These are phyloP conservation scores for Brachycybe producta DNA, from an alignment of 2,888 invertebrate genomes.

Conservation along the genomic window DNA sequence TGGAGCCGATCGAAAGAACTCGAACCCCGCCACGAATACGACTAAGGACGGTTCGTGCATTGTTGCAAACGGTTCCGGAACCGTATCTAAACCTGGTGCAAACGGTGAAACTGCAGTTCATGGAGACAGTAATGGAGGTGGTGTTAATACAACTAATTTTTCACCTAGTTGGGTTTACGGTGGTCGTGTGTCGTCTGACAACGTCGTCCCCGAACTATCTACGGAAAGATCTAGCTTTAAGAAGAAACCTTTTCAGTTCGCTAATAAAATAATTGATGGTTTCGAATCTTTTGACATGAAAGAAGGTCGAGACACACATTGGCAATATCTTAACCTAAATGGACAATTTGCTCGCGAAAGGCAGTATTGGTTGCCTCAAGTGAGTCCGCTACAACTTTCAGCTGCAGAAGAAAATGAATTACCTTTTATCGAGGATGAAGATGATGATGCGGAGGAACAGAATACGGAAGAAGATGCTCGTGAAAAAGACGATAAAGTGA, in stretches of 20 bases:
- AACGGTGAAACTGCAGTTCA: neutral
- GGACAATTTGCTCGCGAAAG: neutral
- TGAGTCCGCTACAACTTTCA: neutral
- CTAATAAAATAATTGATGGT: too few relatives aligned
- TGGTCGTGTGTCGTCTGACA: too few relatives aligned
- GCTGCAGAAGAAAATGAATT: neutral
- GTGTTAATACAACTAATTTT: neutral
- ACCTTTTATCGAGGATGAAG: constrained; percentile 9
- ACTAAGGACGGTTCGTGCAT: neutral
- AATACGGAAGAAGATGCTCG: neutral
- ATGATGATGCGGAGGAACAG: neutral
- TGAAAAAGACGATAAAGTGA: neutral
- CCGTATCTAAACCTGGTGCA: neutral
- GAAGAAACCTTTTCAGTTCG: too few relatives aligned
- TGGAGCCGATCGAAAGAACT: too few relatives aligned
- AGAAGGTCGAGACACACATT: constrained; percentile 10
- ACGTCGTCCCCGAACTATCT: too few relatives aligned
- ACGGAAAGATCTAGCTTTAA: too few relatives aligned
- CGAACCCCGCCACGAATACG: neutral
- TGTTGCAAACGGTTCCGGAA: neutral
- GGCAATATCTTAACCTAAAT: constrained; percentile 7
- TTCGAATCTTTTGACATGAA: neutral
- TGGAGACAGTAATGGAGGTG: neutral
- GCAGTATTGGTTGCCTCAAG: neutral
- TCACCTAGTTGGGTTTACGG: constrained; percentile 11